Evolutionary conservation across 2,113 vertebrate species (phyloP), one percentile per base, ranked within the genome.

Genomic region (Tinamus guttatus): DNA sequence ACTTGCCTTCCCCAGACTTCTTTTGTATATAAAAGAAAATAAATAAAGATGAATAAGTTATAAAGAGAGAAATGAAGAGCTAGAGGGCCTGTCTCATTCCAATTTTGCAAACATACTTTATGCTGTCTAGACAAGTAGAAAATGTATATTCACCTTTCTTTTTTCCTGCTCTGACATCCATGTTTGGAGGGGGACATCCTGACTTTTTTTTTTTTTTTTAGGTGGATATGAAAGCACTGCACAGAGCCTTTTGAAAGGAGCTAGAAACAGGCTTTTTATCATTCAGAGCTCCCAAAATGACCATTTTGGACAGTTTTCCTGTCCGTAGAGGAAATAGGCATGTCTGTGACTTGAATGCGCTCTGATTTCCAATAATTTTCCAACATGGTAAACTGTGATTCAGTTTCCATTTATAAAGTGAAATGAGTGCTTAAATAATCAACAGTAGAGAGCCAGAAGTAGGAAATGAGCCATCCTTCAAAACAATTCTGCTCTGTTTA

Each of bases 341-440:
- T 97, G 98, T 97, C 98, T 96, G 97, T 96, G 95, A 96, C 96
- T 97, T 28, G 7, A 93, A 96, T 93, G 90, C 87, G 87, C 94
- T 96, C 96, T 95, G 87, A 96, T 97, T 97, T 97, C 96, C 97
- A 97, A 98, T 98, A 96, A 98, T 96, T 98, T 98, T 98, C 95
- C 96, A 98, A 96, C 8, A 78, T 94, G 71, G 94, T 96, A 98
- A 98, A 97, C 93, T 87, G 89, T 98, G 98, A 98, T 97, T 98
- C 97, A 97, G 95, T 97, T 98, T 98, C 98, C 98, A 98, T 98
- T 98, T 98, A 97, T 98, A 97, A 97, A 98, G 96, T 94, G 96
- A 97, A 98, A 97, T 96, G 67, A 94, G 88, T 73, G 94, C 94
- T 93, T 87, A 95, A 96, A 97, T 97, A 98, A 97, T 97, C 68